phyloP scores from a whole-genome alignment of 1,140 invertebrate genomes.

The Drosophila jambulina region DNA sequence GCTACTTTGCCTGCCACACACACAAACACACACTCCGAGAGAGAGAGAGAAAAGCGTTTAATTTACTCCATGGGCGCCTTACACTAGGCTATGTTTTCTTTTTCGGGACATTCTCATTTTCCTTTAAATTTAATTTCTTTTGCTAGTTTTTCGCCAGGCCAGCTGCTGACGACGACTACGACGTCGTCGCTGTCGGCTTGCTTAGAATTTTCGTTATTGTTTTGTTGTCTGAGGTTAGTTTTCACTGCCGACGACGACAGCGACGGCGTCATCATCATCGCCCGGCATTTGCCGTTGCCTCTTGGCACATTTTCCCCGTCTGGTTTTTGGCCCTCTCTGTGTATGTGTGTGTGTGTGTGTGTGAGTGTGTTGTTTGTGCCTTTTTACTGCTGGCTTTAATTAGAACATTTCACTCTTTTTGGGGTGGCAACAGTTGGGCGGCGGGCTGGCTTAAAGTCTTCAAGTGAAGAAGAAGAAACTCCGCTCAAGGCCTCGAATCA shows the following conservation, averaged over 20 bases:
- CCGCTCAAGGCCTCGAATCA: constrained; percentile 10
- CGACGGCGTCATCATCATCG: constrained; percentile 26
- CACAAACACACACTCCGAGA: not conserved
- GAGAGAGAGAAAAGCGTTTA: constrained; percentile 39
- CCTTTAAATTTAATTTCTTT: constrained; percentile 83
- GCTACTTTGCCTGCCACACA: constrained; percentile 53
- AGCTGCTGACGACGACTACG: constrained; percentile 27
- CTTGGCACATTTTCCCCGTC: constrained; percentile 76
- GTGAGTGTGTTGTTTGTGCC: constrained; percentile 32
- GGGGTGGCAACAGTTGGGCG: constrained; percentile 75
- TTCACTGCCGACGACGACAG: constrained; percentile 68
- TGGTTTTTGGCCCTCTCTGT: constrained; percentile 34
- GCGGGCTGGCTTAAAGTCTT: constrained; percentile 59
- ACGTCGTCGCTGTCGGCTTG: constrained; percentile 52
- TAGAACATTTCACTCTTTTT: constrained; percentile 78
- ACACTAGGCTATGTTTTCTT: constrained; percentile 56
- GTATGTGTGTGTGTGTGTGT: not conserved
- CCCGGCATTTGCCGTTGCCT: constrained; percentile 53
- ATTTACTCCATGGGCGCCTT: constrained; percentile 59
- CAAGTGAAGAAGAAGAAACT: constrained; percentile 11
- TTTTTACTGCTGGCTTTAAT: constrained; percentile 82
- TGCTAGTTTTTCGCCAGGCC: constrained; percentile 69
- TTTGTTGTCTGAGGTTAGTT: constrained; percentile 83
- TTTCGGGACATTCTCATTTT: constrained; percentile 22
- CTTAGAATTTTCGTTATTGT: constrained; percentile 84